These are phyloP conservation scores for Ernsta delagoae DNA, from an alignment of 2,888 invertebrate genomes.

Conservation along the genomic window DNA sequence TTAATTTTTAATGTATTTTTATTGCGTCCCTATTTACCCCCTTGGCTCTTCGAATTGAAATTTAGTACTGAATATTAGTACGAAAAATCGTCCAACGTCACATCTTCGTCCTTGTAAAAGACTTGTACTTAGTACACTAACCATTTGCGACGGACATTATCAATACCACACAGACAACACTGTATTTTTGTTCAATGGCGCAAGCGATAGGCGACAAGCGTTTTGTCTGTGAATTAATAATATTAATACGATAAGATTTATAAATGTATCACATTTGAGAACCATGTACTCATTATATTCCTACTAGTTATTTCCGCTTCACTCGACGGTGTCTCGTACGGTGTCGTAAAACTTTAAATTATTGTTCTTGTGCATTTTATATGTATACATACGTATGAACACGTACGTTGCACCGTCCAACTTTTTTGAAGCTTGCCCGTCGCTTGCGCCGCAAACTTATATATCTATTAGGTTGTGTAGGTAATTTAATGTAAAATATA, in stretches of 20 bases:
- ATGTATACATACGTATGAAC: neutral
- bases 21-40: conserved; percentile 57
- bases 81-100: conserved; percentile 63
- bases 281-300: conserved; percentile 38
- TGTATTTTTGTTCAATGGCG: conserved; percentile 50
- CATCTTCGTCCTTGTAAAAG: conserved; percentile 83
- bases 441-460: conserved; percentile 58
- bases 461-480: conserved; percentile 74
- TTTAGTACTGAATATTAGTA: conserved; percentile 40
- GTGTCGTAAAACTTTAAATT: conserved; percentile 4
- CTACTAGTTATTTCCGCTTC: conserved; percentile 37
- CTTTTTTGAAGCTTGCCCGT: conserved; percentile 49
- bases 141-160: conserved; percentile 61
- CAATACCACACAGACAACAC: conserved; percentile 49
- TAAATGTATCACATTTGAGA: conserved; percentile 36
- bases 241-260: conserved; percentile 19
- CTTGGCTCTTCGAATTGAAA: conserved; percentile 49
- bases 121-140: conserved; percentile 80
- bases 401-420: neutral
- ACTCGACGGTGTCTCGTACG: conserved; percentile 1
- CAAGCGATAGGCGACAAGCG: conserved; percentile 53
- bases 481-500: conserved; percentile 54
- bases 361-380: neutral
- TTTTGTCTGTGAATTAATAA: conserved; percentile 33
- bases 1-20: conserved; percentile 53